phyloP scores from a whole-genome alignment of 2,888 invertebrate genomes.

The Tolmerus cingulatus region DNA sequence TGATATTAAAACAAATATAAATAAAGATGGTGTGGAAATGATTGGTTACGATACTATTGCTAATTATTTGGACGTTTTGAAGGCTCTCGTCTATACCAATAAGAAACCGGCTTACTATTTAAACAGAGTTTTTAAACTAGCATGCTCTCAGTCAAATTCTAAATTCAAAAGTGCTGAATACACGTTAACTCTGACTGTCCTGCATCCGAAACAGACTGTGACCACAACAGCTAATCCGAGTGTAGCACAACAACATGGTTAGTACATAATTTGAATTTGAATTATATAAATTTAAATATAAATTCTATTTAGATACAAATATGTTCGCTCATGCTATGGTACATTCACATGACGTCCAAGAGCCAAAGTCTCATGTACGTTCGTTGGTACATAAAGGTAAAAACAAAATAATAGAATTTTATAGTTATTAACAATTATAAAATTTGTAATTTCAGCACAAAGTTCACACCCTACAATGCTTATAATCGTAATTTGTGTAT shows the following conservation, averaged over 20 bases:
- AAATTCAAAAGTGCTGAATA: constrained; percentile 96
- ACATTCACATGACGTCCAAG: constrained; percentile 61
- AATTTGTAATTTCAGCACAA: constrained; percentile 55
- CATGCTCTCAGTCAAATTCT: constrained; percentile 93
- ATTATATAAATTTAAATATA: neutral
- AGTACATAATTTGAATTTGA: neutral
- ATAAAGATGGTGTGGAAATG: constrained; percentile 82
- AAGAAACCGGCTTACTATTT: constrained; percentile 95
- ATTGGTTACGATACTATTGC: constrained; percentile 59
- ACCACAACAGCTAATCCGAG: constrained; percentile 68
- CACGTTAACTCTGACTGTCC: constrained; percentile 89
- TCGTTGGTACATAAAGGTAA: constrained; percentile 59
- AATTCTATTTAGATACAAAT: constrained; percentile 59
- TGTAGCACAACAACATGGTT: constrained; percentile 49
- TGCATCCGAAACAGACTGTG: constrained; percentile 78
- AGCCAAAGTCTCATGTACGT: constrained; percentile 59
- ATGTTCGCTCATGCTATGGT: constrained; percentile 62
- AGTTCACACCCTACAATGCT: constrained; percentile 61
- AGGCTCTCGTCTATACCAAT: constrained; percentile 85
- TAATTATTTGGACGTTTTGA: constrained; percentile 60
- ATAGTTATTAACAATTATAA: neutral
- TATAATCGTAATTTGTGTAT: constrained; percentile 61
- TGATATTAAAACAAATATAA: constrained; percentile 74
- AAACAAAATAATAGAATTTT: neutral
- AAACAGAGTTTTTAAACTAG: constrained; percentile 93